Conservation (phyloP, 2,113 vertebrate species). For the Pipa parva region DNA sequence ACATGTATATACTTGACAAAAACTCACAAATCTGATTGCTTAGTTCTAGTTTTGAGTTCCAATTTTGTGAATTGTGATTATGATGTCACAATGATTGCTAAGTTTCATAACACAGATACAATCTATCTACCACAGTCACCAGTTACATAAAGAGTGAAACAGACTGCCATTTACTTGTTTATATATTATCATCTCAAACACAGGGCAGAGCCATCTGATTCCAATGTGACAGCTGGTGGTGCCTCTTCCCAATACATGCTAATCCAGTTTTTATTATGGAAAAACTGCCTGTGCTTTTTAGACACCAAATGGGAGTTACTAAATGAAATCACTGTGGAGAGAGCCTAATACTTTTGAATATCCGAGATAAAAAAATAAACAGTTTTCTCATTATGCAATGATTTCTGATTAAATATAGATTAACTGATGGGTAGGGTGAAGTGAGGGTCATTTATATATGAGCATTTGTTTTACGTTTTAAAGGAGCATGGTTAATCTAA, state of each 20-base stretch:
- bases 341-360: slow-evolving; percentile 64
- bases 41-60: too few species aligned
- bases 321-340: slow-evolving; percentile 66
- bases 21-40: too few species aligned
- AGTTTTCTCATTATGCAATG: slow-evolving; percentile 61
- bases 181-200: slow-evolving; percentile 78
- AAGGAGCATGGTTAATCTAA: too few species aligned
- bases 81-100: too few species aligned
- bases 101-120: too few species aligned
- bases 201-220: slow-evolving; percentile 81
- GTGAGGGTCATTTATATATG: slow-evolving; percentile 3
- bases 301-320: slow-evolving; percentile 76
- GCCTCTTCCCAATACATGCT: slow-evolving; percentile 89
- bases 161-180: slow-evolving; percentile 79
- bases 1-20: too few species aligned
- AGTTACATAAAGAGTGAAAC: slow-evolving; percentile 66
- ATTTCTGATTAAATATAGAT: slow-evolving; percentile 59
- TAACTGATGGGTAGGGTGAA: slow-evolving; percentile 38
- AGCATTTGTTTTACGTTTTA: too few species aligned
- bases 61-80: too few species aligned
- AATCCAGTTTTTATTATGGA: slow-evolving; percentile 99
- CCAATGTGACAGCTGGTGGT: slow-evolving; percentile 96
- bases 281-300: slow-evolving; percentile 84
- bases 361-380: slow-evolving; percentile 61
- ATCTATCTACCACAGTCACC: slow-evolving; percentile 55